A percentile compares a stretch with the other conserved stretches of the same genome.
phyloP scores from a whole-genome alignment of 2,888 invertebrate genomes.

The Cantharis rufa region DNA sequence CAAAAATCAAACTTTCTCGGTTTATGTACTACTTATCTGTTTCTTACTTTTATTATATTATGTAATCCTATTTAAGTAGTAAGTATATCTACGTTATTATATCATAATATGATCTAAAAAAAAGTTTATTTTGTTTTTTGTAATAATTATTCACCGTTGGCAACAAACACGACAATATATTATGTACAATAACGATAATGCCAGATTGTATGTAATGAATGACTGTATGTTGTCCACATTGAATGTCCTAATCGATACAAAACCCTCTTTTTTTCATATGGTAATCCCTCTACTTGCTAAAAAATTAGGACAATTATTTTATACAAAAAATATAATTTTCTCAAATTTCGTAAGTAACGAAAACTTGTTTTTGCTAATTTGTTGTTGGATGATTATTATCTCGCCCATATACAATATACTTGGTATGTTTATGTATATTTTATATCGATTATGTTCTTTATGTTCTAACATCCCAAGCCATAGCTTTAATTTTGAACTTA shows the following conservation, averaged over 20 bases:
- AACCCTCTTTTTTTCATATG: not conserved
- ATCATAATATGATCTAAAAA: too few relatives aligned
- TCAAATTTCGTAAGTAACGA: not conserved
- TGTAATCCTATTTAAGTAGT: too few relatives aligned
- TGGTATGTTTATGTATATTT: not conserved
- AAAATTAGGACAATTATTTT: not conserved
- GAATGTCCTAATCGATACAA: not conserved
- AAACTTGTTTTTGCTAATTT: not conserved
- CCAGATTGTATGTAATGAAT: not conserved
- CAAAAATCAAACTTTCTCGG: too few relatives aligned
- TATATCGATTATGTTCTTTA: not conserved
- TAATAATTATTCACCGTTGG: not conserved
- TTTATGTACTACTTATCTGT: too few relatives aligned
- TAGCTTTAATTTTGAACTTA: not conserved
- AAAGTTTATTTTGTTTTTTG: not conserved
- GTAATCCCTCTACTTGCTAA: not conserved
- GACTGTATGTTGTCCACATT: not conserved
- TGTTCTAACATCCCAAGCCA: not conserved
- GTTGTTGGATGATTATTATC: not conserved
- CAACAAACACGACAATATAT: not conserved
- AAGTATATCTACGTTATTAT: too few relatives aligned
- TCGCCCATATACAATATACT: not conserved
- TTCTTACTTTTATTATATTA: too few relatives aligned
- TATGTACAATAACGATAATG: not conserved
- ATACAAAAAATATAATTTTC: not conserved